Evolutionary conservation across 1,140 invertebrate genomes (phyloP).

Genomic region (Psilanteris sp.): DNA sequence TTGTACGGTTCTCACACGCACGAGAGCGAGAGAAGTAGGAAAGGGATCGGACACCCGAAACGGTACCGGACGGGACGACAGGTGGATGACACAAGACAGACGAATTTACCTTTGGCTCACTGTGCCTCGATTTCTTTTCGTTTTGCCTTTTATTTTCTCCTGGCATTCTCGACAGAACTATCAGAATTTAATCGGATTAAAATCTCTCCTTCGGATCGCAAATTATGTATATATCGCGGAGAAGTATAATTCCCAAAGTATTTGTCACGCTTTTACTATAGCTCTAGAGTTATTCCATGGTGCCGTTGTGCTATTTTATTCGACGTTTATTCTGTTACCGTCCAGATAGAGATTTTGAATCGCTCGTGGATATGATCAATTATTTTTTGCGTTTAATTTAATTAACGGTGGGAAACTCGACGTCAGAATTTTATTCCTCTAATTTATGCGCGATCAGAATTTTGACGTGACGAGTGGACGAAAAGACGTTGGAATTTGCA

Average conservation of each 20-base stretch:
- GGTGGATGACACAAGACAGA: constrained; percentile 64
- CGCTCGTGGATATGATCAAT: background rate
- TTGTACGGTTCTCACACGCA: constrained; percentile 58
- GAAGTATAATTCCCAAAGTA: constrained; percentile 52
- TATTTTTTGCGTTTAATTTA: background rate
- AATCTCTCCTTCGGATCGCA: constrained; percentile 57
- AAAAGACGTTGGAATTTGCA: too few relatives aligned
- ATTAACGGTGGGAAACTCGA: background rate
- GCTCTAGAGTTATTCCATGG: constrained; percentile 5
- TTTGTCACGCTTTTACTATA: constrained; percentile 57
- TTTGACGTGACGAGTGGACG: too few relatives aligned
- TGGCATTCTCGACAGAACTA: constrained; percentile 55
- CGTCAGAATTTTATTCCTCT: too few relatives aligned
- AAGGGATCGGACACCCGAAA: constrained; percentile 61
- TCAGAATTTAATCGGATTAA: constrained; percentile 64
- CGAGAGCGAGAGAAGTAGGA: constrained; percentile 47
- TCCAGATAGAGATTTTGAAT: background rate
- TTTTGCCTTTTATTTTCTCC: constrained; percentile 39
- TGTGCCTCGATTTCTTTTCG: constrained; percentile 14
- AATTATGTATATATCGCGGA: constrained; percentile 57
- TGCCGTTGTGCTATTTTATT: constrained; percentile 11
- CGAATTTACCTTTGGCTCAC: constrained; percentile 53
- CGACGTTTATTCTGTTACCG: constrained; percentile 14
- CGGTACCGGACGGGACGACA: constrained; percentile 62
- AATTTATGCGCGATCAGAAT: too few relatives aligned